Base-by-base conservation (phyloP, 2,888 invertebrate species). In the Scrobipalpa costella region DNA sequence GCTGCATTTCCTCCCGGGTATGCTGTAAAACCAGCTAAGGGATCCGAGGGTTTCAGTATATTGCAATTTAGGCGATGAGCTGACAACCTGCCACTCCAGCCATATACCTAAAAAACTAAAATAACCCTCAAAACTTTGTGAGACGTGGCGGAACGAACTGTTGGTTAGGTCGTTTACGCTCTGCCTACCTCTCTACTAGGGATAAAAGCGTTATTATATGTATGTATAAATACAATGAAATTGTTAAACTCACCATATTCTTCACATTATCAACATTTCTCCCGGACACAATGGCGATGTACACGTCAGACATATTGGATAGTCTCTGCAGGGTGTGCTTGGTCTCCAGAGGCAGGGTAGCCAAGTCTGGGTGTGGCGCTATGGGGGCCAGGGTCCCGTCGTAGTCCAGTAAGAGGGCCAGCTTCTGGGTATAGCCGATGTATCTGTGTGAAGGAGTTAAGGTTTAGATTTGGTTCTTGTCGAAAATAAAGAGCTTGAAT, bases 351-450 rank as follows among this genome's bases (percentile, higher is more conserved):
- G 97, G 96, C 47, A 97, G 92, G 0, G 95, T 95, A n/a, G 97
- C 97, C 68, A 97, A 88, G 86, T 97, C 97, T 0, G 97, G 97
- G 88, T 97, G 97, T 0, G 97, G 96, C 0, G 97, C 97, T 68
- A 97, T 96, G 0, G 97, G 97, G 0, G 97, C 96, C 72, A 97
- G 86, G 1, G 97, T 97, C 34, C 97, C 97, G 79, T 97, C 97
- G 84, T 97, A 97, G 85, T 97, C 97, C 73, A 97, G 86, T 0
- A 97, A 86, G 0, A 97, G 87, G 0, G 97, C 97, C 76, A 97
- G 84, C 87, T 97, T 97, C 78, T 96, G 96, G 8, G 96, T 95
- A 74, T 95, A 95, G 66, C 97, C 97, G 74, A 97, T 96, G 85
- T 97, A 97, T 82, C 96, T 96, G 76, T 13, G 7, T 17, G 61